phyloP scores from a whole-genome alignment of 2,797 vertebrate species.

The Buceros bicornis region DNA sequence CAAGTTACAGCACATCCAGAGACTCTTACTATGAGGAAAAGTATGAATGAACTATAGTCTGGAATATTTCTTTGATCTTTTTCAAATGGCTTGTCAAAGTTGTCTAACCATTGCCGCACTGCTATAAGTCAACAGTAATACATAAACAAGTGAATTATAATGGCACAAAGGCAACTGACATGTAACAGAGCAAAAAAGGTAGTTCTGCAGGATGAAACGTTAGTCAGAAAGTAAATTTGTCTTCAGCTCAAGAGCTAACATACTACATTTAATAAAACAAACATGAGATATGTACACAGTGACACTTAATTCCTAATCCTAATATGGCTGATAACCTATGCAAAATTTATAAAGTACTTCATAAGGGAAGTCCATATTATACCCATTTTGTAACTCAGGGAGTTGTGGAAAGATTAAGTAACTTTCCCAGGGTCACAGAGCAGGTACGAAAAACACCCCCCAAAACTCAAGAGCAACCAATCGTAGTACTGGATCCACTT shows the following conservation, averaged over 20 bases:
- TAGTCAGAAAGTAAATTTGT: conserved; percentile 38
- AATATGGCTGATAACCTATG: conserved; percentile 53
- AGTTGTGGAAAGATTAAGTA: conserved; percentile 3
- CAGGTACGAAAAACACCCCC: not conserved
- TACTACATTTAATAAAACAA: conserved; percentile 55
- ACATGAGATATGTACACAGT: conserved; percentile 42
- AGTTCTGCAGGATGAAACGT: conserved; percentile 36
- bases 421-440: not conserved
- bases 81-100: conserved; percentile 37
- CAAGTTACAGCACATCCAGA: not conserved
- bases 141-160: conserved; percentile 52
- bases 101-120: not conserved
- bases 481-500: not conserved
- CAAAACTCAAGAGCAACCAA: not conserved
- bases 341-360: conserved; percentile 40
- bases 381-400: not conserved
- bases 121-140: conserved; percentile 12
- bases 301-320: conserved; percentile 56
- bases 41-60: not conserved
- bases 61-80: conserved; percentile 33
- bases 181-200: not conserved
- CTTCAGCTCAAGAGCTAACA: conserved; percentile 36
- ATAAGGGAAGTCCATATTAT: not conserved
- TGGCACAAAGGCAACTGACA: not conserved
- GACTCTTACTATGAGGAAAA: not conserved